Base-by-base conservation (phyloP, 2,797 vertebrate genomes). In the Iguana delicatissima region DNA sequence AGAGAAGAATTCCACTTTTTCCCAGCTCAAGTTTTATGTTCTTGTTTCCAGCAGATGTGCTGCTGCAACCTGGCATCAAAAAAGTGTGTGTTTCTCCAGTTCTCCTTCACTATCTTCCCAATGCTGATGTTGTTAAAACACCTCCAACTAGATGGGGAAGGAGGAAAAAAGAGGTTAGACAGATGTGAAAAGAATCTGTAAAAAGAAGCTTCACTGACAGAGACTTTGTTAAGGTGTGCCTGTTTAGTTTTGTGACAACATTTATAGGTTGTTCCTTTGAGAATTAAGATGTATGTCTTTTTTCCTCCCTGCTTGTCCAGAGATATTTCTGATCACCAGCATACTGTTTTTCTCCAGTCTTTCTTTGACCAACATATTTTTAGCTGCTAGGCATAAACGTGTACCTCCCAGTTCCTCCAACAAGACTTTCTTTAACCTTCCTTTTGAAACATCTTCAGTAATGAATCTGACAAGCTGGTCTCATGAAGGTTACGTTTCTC, bases 381-480 rank as follows among this genome's bases (percentile, higher is more conserved):
- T 69, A 62, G 86, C 73, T 88, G 59, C 73, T 32, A 35, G 67
- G 84, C 69, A 76, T 52, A 57, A 82, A 73, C n/a, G 18, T 81
- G 46, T 35, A 35, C 52, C 52, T 35, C 77, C 42, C 52, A 64
- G 57, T 52, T 22, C 16, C 73, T 57, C 50, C 26, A 69, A 73
- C 6, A 13, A 80, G 29, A 24, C 74, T 84, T 79, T 64, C 89
- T 86, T 86, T 87, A 87, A 87, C 20, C 46, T 69, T 64, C n/a
- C 35, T 91, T 69, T 38, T 46, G 57, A 91, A 84, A 87, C 18
- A 57, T 74, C 46, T 57, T 55, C 69, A 26, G 57, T 67, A 64
- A 87, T 55, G 72, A 87, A 67, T 83, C 62, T 55, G 84, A 90
- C 52, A 90, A 74, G 84, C 64, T 52, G 55, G 67, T 86, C 55